These are phyloP conservation scores for Hyles lineata DNA, from an alignment of 2,888 invertebrate genomes.

Conservation along the genomic window DNA sequence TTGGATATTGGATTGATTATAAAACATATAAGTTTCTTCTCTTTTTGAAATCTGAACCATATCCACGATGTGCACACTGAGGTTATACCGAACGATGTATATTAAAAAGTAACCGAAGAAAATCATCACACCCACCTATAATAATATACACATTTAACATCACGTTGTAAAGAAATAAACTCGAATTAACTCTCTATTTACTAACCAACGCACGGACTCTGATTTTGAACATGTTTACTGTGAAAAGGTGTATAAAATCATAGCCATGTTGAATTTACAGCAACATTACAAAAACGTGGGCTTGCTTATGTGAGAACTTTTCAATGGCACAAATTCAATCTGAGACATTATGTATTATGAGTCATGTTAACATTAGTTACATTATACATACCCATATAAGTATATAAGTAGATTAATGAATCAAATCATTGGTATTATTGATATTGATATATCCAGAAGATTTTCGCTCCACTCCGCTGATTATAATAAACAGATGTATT, in stretches of 20 bases:
- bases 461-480: neutral
- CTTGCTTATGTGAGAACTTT: neutral
- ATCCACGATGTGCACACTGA: conserved; percentile 78
- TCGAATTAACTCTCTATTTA: conserved; percentile 34
- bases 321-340: neutral
- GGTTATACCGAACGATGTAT: conserved; percentile 71
- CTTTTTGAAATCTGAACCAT: conserved; percentile 64
- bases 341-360: neutral
- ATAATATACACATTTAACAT: conserved; percentile 28
- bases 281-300: neutral
- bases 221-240: conserved; percentile 64
- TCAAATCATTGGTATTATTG: no score
- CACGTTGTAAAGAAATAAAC: conserved; percentile 24
- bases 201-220: conserved; percentile 74
- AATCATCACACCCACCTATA: conserved; percentile 82
- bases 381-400: no score
- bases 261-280: conserved; percentile 13
- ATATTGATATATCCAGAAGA: no score
- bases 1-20: conserved; percentile 31
- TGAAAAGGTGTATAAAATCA: conserved; percentile 2
- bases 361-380: no score
- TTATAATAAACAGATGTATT: no score
- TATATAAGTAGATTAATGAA: no score
- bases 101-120: conserved; percentile 83
- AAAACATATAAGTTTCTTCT: conserved; percentile 36